Percentiles rank a stretch among this genome's conserved stretches.
phyloP scores from a whole-genome alignment of 2,888 invertebrate genomes.

The Glaucopsyche alexis region DNA sequence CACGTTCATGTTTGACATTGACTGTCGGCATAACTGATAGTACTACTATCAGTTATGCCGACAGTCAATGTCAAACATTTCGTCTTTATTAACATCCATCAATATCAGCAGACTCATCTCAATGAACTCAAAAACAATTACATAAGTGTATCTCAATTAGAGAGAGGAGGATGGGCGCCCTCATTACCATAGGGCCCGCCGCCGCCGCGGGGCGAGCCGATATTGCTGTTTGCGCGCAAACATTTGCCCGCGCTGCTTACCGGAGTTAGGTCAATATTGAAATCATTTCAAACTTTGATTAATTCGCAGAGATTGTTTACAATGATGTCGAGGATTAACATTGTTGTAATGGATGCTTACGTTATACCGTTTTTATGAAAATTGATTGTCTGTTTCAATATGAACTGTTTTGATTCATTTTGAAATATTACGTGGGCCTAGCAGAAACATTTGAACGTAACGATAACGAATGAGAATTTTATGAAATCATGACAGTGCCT shows the following conservation, averaged over 20 bases:
- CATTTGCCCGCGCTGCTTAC: slow-evolving; percentile 61
- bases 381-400: background rate
- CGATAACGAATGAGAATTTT: too few species aligned
- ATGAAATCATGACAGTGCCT: too few species aligned
- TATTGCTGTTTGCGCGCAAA: slow-evolving; percentile 76
- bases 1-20: too few species aligned
- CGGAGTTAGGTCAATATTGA: slow-evolving; percentile 78
- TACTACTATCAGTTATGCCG: too few species aligned
- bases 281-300: slow-evolving; percentile 79
- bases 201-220: slow-evolving; percentile 53
- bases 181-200: slow-evolving; percentile 70
- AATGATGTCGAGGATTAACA: slow-evolving; percentile 66
- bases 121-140: too few species aligned
- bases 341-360: background rate
- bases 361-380: background rate
- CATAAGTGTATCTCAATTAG: slow-evolving; percentile 44
- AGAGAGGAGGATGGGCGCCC: slow-evolving; percentile 55
- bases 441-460: too few species aligned
- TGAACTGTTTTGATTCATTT: too few species aligned
- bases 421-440: too few species aligned
- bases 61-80: too few species aligned
- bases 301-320: slow-evolving; percentile 75
- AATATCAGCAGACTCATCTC: too few species aligned
- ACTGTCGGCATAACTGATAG: too few species aligned
- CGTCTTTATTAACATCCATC: too few species aligned